Evolutionary conservation across 2,797 vertebrate species (phyloP).

Genomic region (Neostethus bicornis): DNA sequence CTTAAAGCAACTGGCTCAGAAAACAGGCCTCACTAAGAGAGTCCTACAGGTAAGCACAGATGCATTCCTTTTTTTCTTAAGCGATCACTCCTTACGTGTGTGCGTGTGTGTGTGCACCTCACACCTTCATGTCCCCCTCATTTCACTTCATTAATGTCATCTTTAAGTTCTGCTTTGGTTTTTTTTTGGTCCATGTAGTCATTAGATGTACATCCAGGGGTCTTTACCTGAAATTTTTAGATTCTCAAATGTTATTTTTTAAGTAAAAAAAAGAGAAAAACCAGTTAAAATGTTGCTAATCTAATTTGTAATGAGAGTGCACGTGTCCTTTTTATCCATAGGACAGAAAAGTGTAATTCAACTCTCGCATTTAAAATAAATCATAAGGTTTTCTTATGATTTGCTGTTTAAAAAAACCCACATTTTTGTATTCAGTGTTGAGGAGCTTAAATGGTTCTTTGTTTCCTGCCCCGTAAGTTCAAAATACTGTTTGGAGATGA

Average conservation of each 20-base stretch:
- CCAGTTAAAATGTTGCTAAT: slow-evolving; percentile 39
- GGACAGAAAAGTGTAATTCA: slow-evolving; percentile 32
- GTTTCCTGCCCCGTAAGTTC: slow-evolving; percentile 58
- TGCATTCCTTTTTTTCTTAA: slow-evolving; percentile 44
- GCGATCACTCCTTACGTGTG: slow-evolving; percentile 41
- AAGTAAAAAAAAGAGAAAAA: slow-evolving; percentile 38
- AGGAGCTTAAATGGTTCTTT: slow-evolving; percentile 58
- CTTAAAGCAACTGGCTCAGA: slow-evolving; percentile 99
- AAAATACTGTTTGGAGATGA: slow-evolving; percentile 55
- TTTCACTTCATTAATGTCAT: slow-evolving; percentile 58
- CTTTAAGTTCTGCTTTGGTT: slow-evolving; percentile 62
- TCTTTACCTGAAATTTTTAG: slow-evolving; percentile 43
- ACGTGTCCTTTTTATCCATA: slow-evolving; percentile 51
- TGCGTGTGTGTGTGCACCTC: slow-evolving; percentile 58
- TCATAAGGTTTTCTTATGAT: slow-evolving; percentile 41
- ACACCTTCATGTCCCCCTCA: slow-evolving; percentile 50
- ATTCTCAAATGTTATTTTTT: slow-evolving; percentile 43
- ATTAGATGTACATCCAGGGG: slow-evolving; percentile 68
- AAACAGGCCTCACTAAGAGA: slow-evolving; percentile 99
- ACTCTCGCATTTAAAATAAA: slow-evolving; percentile 39
- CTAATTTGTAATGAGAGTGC: slow-evolving; percentile 59
- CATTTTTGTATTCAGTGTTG: slow-evolving; percentile 55
- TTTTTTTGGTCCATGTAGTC: slow-evolving; percentile 72
- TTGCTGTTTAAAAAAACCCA: slow-evolving; percentile 52
- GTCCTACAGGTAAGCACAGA: slow-evolving; percentile 96